Base-by-base conservation (phyloP, 2,888 invertebrate species). In the Nomada ruficornis region DNA sequence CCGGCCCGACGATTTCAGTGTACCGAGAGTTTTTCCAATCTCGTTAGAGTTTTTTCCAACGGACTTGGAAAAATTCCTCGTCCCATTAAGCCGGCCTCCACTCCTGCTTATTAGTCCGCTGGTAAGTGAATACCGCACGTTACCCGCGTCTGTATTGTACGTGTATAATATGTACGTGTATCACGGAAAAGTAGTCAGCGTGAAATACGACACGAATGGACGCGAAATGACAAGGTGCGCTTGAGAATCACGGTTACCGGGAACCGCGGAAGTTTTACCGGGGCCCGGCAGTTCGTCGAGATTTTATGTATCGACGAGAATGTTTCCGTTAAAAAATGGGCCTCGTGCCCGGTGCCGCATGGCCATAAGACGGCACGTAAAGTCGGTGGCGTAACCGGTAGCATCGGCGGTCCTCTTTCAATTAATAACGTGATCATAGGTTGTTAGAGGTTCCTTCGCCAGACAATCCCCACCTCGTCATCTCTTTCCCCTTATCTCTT, bases 371-470 rank as follows among this genome's bases (percentile, higher is more conserved):
- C 84, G 88, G 82, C 87, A 83, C 88, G 88, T 88, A 88, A 87
- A 84, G 77, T 86, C 86, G 80, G 78, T 84, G 90, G 91, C 90
- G 91, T 91, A 90, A 91, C 90, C 90, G 90, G 92, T 92, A 92
- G 92, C 92, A 89, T 89, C 88, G 91, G 90, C 90, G 91, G 92
- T 89, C 92, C 89, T 92, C 91, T 91, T 92, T 92, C 91, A 92
- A 93, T 93, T 93, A 93, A 92, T 92, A 92, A 93, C 91, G 92
- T 92, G 92, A 92, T 92, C 92, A 92, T 92, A 92, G 92, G 92
- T 91, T 92, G 92, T 90, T 91, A 87, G 87, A 87, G 87, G 88
- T 86, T 86, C 87, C 89, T 87, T 87, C 85, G 88, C 77, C 88
- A 84, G 89, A 87, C 86, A 86, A 83, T 87, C 88, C 78, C 87